Evolutionary conservation across 2,888 invertebrate species (phyloP).

Genomic region (Melanostoma mellinum): DNA sequence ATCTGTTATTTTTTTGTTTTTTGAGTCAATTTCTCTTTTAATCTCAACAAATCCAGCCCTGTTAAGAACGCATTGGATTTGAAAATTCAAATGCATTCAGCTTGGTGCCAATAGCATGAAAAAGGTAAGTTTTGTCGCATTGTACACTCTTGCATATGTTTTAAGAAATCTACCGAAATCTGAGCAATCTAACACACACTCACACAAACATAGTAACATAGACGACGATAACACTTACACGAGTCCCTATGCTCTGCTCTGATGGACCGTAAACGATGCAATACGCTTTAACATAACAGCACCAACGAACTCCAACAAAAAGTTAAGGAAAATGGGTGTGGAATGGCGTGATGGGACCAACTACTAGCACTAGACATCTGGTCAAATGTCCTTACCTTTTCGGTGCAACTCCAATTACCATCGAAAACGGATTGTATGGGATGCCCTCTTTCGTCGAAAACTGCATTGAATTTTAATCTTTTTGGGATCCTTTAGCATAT

Average conservation of each 20-base stretch:
- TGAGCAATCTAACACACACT: conserved; percentile 1
- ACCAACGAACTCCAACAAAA: conserved; percentile 22
- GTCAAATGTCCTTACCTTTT: conserved; percentile 64
- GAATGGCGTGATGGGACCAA: conserved; percentile 26
- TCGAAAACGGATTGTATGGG: conserved; percentile 27
- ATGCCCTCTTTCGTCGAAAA: conserved; percentile 42
- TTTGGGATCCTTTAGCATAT: conserved; percentile 49
- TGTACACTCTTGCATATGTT: conserved; percentile 15
- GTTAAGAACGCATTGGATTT: background rate
- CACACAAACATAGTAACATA: background rate
- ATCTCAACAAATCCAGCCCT: conserved; percentile 7
- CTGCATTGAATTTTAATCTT: conserved; percentile 71
- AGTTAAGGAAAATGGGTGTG: conserved; percentile 31
- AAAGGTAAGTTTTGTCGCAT: conserved; percentile 25
- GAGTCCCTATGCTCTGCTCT: conserved; percentile 3
- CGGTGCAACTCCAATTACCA: conserved; percentile 43
- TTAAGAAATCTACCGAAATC: conserved; percentile 42
- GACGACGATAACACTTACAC: background rate
- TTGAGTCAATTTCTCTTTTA: background rate
- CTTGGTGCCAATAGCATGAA: background rate
- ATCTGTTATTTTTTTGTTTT: background rate
- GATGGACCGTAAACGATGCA: conserved; percentile 47
- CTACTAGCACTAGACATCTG: conserved; percentile 54
- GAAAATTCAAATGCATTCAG: conserved; percentile 2
- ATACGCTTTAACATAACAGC: conserved; percentile 5